Evolutionary conservation across 2,797 vertebrate species (phyloP).

Genomic region (Oreochromis mossambicus): DNA sequence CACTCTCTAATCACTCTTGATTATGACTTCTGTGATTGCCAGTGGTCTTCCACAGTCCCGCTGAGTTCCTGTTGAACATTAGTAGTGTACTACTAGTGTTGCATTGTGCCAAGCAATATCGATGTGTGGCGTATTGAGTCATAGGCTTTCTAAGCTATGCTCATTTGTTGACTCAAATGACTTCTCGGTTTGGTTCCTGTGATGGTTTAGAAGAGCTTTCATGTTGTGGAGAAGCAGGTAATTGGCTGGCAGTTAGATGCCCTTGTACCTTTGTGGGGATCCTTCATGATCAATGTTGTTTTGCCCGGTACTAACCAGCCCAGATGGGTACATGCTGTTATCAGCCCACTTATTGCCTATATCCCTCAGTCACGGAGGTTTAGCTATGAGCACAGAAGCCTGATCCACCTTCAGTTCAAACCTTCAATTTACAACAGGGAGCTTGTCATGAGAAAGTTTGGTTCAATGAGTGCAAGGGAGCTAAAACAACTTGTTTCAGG

Average conservation of each 20-base stretch:
- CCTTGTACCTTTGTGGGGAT: background rate
- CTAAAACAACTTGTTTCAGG: background rate
- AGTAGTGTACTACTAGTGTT: background rate
- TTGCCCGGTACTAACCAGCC: background rate
- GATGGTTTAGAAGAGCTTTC: background rate
- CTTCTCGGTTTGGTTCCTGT: background rate
- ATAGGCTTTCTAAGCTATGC: background rate
- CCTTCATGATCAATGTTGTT: background rate
- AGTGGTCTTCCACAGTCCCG: background rate
- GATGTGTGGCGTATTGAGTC: background rate
- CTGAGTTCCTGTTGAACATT: background rate
- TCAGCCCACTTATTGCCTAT: background rate
- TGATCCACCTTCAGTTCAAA: background rate
- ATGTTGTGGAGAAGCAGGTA: background rate
- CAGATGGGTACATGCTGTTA: background rate
- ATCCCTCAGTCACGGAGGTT: background rate
- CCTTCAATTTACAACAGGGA: background rate
- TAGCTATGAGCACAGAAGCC: background rate
- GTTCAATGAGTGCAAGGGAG: background rate
- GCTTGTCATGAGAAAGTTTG: background rate
- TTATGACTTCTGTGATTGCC: background rate
- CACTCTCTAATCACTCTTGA: background rate
- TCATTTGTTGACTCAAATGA: background rate
- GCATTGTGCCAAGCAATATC: background rate
- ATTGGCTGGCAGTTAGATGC: background rate